Conservation (phyloP, 2,888 invertebrate genomes). For the Eristalinus aeneus region DNA sequence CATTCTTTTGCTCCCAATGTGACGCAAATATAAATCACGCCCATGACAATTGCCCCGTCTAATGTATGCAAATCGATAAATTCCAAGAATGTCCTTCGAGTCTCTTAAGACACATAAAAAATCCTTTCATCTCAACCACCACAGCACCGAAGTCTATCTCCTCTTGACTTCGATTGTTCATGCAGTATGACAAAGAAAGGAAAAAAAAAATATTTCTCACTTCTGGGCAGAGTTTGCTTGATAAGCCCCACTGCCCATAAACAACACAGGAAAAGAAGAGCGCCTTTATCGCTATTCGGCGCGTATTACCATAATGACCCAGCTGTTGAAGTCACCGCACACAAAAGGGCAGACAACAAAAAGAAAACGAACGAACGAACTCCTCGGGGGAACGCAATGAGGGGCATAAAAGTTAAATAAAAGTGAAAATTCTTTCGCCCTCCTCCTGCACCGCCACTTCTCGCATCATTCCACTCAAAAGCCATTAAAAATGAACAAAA, state of each 20-base stretch:
- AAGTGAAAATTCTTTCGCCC: conserved; percentile 46
- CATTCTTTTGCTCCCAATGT: background rate
- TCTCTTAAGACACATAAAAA: background rate
- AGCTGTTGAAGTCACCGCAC: conserved; percentile 27
- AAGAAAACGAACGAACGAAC: background rate
- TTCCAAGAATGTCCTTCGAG: conserved; percentile 2
- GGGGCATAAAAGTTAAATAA: conserved; percentile 64
- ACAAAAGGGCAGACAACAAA: background rate
- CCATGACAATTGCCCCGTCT: background rate
- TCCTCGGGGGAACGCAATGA: conserved; percentile 19
- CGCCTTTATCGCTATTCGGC: conserved; percentile 41
- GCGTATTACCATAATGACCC: conserved; percentile 64
- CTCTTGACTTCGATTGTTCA: background rate
- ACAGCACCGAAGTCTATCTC: background rate
- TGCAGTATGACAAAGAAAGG: background rate
- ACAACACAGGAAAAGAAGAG: conserved; percentile 18
- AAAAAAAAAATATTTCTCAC: background rate
- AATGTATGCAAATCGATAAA: background rate
- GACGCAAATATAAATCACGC: background rate
- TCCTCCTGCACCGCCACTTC: background rate
- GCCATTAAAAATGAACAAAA: conserved; percentile 49
- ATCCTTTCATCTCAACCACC: background rate
- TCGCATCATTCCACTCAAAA: conserved; percentile 3
- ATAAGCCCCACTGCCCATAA: conserved; percentile 19
- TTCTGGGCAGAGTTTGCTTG: conserved; percentile 11